A percentile compares a stretch with the other conserved stretches of the same genome.
phyloP scores from a whole-genome alignment of 2,113 vertebrate species.

The Eolophus roseicapilla region DNA sequence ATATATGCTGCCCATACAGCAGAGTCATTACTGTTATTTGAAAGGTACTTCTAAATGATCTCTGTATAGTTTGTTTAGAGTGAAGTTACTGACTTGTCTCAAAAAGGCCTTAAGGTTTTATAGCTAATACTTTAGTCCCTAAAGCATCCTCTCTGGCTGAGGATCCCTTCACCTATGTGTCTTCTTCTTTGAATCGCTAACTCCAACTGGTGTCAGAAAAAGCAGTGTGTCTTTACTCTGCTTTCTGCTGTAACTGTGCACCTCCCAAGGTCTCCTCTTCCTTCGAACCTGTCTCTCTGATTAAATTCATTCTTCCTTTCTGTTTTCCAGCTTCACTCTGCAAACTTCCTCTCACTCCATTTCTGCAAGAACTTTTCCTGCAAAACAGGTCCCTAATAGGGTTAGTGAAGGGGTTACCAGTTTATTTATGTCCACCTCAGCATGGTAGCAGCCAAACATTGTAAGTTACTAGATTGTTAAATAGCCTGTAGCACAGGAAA shows the following conservation, averaged over 20 bases:
- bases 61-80: background rate
- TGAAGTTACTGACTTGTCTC: background rate
- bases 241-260: background rate
- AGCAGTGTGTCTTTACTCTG: background rate
- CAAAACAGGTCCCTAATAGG: background rate
- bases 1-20: background rate
- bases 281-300: background rate
- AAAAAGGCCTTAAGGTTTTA: background rate
- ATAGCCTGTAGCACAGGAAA: background rate
- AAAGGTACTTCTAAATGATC: background rate
- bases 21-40: background rate
- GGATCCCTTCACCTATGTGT: background rate
- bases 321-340: slow-evolving; percentile 50
- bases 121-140: background rate
- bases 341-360: background rate
- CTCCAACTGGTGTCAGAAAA: background rate
- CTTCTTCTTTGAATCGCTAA: background rate
- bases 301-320: slow-evolving; percentile 25
- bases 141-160: background rate
- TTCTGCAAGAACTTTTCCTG: slow-evolving; percentile 11
- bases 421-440: background rate
- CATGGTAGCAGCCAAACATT: background rate
- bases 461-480: background rate
- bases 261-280: background rate
- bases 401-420: background rate